Percentiles rank a stretch among this genome's conserved stretches.
These are phyloP conservation scores for Drosophila anceps DNA, from an alignment of 2,888 invertebrate species.

Conservation along the genomic window DNA sequence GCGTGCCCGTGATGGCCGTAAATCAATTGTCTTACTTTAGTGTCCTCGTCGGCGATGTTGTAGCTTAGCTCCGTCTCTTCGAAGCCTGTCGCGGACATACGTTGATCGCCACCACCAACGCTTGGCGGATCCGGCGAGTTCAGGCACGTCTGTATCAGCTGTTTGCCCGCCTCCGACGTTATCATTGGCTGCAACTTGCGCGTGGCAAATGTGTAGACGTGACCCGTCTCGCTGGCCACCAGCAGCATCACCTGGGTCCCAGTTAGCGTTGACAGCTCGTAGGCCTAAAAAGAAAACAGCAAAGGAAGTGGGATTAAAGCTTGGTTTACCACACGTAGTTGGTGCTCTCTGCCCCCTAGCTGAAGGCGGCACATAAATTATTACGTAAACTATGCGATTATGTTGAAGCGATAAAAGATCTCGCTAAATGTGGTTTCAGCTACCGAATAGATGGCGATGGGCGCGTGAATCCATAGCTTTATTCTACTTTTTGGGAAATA, in stretches of 20 bases:
- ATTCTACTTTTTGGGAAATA: neutral
- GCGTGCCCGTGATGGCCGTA: conserved; percentile 91
- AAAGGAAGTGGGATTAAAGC: conserved; percentile 19
- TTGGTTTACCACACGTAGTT: conserved; percentile 52
- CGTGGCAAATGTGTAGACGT: conserved; percentile 99
- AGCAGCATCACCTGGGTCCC: conserved; percentile 99
- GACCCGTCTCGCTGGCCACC: conserved; percentile 99
- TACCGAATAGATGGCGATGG: conserved; percentile 24
- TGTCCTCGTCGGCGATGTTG: conserved; percentile 97
- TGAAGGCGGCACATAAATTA: conserved; percentile 74
- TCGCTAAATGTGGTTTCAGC: conserved; percentile 18
- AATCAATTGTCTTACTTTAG: conserved; percentile 98
- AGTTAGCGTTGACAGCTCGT: conserved; percentile 98
- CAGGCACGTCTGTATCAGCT: conserved; percentile 98
- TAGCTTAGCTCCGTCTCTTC: conserved; percentile 99
- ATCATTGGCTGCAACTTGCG: conserved; percentile 99
- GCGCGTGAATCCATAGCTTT: conserved; percentile 29
- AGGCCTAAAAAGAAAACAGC: conserved; percentile 90
- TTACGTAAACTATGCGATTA: conserved; percentile 75
- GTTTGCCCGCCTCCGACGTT: conserved; percentile 98
- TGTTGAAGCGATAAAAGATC: conserved; percentile 59
- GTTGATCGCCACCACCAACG: conserved; percentile 92
- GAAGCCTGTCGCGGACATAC: conserved; percentile 99
- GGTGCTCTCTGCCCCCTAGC: conserved; percentile 6
- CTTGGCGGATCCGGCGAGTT: conserved; percentile 97